Base-by-base conservation (phyloP, 2,797 vertebrate genomes). In the Echeneis naucrates region DNA sequence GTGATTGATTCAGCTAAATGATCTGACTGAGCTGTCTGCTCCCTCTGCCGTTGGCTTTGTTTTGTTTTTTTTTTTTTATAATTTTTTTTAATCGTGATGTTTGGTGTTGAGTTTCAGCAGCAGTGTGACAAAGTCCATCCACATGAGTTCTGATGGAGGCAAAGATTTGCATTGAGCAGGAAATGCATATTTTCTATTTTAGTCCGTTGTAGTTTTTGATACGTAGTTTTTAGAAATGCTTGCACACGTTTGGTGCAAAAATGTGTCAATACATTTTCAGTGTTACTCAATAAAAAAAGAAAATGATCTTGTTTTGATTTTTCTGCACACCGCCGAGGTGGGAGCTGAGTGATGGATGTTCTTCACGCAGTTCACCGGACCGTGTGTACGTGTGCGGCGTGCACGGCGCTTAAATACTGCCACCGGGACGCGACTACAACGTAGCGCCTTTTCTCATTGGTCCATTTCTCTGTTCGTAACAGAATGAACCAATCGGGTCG, bases 221-320 rank as follows among this genome's bases (percentile, higher is more conserved):
- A 79, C 80, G 82, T 95, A 94, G 92, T 87, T 89, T 54, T 84
- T 90, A 91, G 89, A 78, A 87, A 86, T 86, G 54, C 27, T 84
- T 90, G 90, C 92, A 94, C 90, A 69, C 4, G n/a, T 61, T 93
- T 84, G 84, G 93, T 94, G 92, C 83, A 77, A 63, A 91, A 58
- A 3, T 90, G 92, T 93, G 83, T 88, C 88, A 91, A 93, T 93
- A 90, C 88, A 89, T 95, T 87, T 89, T 81, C 76, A 88, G 80
- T 94, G 94, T 94, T 96, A 93, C 93, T 93, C 91, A 95, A 94
- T 96, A 95, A 93, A 90, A 92, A 79, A 38, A 80, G 57, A 45
- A 62, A 72, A 40, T 21, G 58, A 2, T 55, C 4, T 56, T n/a
- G 27, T 11, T 7, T 45, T 50, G 52, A 32, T 32, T 32, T 32